Conservation (phyloP, 2,797 vertebrate species). For the Mus caroli region DNA sequence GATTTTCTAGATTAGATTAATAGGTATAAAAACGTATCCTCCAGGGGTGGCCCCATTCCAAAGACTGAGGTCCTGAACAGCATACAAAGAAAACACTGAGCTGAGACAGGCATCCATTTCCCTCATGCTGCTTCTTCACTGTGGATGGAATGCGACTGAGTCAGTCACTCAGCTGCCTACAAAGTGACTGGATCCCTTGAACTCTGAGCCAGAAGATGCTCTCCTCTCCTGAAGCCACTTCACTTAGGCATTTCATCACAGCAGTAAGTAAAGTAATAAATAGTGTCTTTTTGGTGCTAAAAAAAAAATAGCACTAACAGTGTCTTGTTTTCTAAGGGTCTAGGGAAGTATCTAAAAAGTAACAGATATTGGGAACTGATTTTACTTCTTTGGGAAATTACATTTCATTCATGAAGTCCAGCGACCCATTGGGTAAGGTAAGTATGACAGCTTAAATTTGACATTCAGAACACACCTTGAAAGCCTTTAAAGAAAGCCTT, state of each 20-base stretch:
- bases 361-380: neutral
- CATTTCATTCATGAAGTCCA: neutral
- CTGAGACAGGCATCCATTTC: neutral
- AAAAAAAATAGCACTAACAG: neutral
- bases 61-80: neutral
- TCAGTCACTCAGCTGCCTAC: neutral
- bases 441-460: neutral
- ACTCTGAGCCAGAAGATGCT: neutral
- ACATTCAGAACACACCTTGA: neutral
- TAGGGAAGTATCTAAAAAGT: neutral
- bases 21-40: neutral
- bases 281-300: neutral
- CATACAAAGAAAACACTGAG: neutral
- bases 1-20: neutral
- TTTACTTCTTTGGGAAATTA: conserved; percentile 4
- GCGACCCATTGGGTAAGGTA: neutral
- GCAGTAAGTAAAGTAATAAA: neutral
- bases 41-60: neutral
- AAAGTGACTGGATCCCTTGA: neutral
- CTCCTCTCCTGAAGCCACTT: neutral
- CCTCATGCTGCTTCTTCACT: neutral
- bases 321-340: neutral
- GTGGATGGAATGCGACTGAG: neutral
- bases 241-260: neutral
- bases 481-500: neutral